Evolutionary conservation across 2,797 vertebrate species (phyloP).

Genomic region (Semotilus atromaculatus): DNA sequence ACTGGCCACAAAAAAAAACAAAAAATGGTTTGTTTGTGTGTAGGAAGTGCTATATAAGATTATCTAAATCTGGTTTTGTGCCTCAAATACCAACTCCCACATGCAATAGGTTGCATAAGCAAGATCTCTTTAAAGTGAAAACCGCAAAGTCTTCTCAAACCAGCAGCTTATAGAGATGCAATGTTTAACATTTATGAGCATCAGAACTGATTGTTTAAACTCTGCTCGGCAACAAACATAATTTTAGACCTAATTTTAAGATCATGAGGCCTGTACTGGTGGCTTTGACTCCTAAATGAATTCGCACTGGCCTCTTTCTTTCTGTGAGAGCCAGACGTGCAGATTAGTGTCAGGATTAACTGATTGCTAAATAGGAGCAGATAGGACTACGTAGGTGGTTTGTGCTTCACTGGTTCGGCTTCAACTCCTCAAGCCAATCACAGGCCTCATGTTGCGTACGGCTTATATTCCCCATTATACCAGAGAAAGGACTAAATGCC

Average conservation of each 20-base stretch:
- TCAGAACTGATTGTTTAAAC: neutral
- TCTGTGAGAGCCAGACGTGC: slow-evolving; percentile 61
- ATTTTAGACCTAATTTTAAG: slow-evolving; percentile 35
- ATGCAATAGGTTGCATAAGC: slow-evolving; percentile 47
- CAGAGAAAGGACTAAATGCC: slow-evolving; percentile 44
- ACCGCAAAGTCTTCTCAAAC: slow-evolving; percentile 1
- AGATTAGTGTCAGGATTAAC: slow-evolving; percentile 66
- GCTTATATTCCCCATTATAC: slow-evolving; percentile 60
- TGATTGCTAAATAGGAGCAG: slow-evolving; percentile 64
- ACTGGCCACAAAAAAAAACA: slow-evolving; percentile 17
- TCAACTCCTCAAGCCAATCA: slow-evolving; percentile 59
- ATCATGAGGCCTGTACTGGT: slow-evolving; percentile 19
- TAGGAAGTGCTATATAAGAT: slow-evolving; percentile 49
- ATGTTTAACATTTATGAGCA: neutral
- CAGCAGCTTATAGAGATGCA: neutral
- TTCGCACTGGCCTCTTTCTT: slow-evolving; percentile 73
- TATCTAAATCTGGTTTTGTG: slow-evolving; percentile 45
- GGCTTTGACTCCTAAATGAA: slow-evolving; percentile 39
- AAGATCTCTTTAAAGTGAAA: slow-evolving; percentile 21
- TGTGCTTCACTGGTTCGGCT: slow-evolving; percentile 55
- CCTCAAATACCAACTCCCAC: slow-evolving; percentile 53
- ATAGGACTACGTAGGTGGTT: slow-evolving; percentile 64
- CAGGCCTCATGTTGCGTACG: slow-evolving; percentile 30
- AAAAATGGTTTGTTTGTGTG: slow-evolving; percentile 25
- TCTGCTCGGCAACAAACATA: slow-evolving; percentile 6